A percentile compares a stretch with the other conserved stretches of the same genome.
Evolutionary conservation across 2,113 vertebrate genomes (phyloP).

Genomic region (Zeus faber): DNA sequence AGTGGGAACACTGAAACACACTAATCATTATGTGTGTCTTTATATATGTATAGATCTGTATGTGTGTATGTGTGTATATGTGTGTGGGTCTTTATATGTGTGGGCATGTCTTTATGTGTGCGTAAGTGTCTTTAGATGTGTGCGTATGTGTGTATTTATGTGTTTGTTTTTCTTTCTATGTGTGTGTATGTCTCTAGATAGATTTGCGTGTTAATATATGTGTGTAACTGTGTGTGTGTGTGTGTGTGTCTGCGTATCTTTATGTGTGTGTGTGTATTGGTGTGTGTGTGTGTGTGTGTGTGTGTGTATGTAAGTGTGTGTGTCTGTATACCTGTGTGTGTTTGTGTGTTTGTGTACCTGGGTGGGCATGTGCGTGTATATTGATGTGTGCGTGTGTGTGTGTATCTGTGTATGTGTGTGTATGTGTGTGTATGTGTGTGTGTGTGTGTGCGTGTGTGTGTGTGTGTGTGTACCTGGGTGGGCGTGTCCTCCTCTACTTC

Average conservation of each 20-base stretch:
- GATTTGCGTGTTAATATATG: no score
- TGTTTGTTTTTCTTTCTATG: no score
- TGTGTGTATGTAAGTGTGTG: not conserved
- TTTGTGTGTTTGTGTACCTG: not conserved
- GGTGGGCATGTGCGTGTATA: not conserved
- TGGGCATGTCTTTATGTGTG: no score
- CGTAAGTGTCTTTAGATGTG: no score
- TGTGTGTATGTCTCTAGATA: no score
- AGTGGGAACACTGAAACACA: no score
- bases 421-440: constrained; percentile 7
- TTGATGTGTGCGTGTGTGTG: constrained; percentile 3
- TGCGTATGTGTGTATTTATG: no score
- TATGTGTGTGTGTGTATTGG: not conserved
- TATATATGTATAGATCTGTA: no score
- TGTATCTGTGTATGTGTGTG: constrained; percentile 1
- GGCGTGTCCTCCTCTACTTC: constrained; percentile 86
- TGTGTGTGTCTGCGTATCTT: not conserved
- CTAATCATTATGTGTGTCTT: no score
- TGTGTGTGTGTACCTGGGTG: constrained; percentile 76
- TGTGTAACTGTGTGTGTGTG: constrained; percentile 1
- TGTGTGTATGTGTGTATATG: no score
- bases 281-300: not conserved
- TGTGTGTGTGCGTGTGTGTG: constrained; percentile 23
- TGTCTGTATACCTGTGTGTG: not conserved
- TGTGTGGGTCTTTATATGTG: no score